Conservation (phyloP, 2,888 invertebrate species). For the Callinectes sapidus region DNA sequence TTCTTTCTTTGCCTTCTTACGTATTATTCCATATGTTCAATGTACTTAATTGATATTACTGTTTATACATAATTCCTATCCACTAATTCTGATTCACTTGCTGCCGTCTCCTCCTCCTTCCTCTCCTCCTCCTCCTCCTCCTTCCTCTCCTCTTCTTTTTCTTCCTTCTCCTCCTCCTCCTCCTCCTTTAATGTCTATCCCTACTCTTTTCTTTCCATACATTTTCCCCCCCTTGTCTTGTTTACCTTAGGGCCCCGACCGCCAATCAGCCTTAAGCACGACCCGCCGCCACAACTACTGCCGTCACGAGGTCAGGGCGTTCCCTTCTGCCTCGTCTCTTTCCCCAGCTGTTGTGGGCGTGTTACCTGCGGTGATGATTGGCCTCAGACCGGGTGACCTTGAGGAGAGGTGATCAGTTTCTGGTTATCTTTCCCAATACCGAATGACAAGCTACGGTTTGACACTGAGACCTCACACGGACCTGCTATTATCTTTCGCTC, state of each 20-base stretch:
- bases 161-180: background rate
- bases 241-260: background rate
- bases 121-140: background rate
- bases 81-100: background rate
- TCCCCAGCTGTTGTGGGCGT: background rate
- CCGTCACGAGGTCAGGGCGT: constrained; percentile 16
- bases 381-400: background rate
- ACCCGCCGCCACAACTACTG: background rate
- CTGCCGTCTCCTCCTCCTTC: too few species aligned
- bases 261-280: background rate
- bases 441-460: background rate
- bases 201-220: background rate
- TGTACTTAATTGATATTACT: background rate
- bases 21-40: background rate
- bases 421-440: background rate
- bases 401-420: background rate
- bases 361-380: constrained; percentile 16
- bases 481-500: background rate
- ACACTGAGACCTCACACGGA: background rate
- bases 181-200: background rate
- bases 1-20: background rate
- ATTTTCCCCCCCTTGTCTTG: background rate
- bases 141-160: too few species aligned
- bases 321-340: constrained; percentile 4
- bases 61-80: background rate